Evolutionary conservation across 2,113 vertebrate species (phyloP).

Genomic region (Amia ocellicauda): DNA sequence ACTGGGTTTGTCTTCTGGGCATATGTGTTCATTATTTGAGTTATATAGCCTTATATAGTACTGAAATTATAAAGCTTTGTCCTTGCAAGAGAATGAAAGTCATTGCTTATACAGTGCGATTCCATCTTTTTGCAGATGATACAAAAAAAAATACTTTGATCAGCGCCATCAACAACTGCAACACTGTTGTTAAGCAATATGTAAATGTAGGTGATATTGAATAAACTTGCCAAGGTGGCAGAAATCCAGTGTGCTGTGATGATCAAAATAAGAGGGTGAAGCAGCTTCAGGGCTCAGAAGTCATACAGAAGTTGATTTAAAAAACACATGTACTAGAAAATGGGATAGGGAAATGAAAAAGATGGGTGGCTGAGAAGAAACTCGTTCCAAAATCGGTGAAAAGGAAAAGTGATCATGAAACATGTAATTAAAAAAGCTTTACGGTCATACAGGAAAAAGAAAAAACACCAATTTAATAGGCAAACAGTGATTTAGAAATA

Average conservation of each 20-base stretch:
- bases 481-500: not conserved
- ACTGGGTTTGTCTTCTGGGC: conserved; percentile 53
- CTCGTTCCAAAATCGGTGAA: conserved; percentile 70
- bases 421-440: conserved; percentile 59
- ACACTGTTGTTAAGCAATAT: conserved; percentile 71
- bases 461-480: conserved; percentile 52
- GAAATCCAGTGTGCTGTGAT: conserved; percentile 72
- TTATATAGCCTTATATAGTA: conserved; percentile 67
- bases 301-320: conserved; percentile 66
- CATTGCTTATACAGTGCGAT: not conserved
- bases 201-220: conserved; percentile 70
- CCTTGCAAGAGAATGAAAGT: conserved; percentile 32
- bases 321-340: conserved; percentile 30
- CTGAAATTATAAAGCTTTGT: conserved; percentile 67
- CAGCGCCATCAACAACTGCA: conserved; percentile 69
- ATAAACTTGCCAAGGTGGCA: conserved; percentile 72
- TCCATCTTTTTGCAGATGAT: conserved; percentile 18
- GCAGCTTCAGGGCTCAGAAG: conserved; percentile 68
- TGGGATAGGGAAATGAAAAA: conserved; percentile 63
- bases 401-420: conserved; percentile 60
- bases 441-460: conserved; percentile 50
- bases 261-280: conserved; percentile 71
- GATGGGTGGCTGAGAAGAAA: conserved; percentile 65
- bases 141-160: conserved; percentile 59
- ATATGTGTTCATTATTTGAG: conserved; percentile 64